Conservation (phyloP, 2,888 invertebrate species). For the Monopis laevigella region DNA sequence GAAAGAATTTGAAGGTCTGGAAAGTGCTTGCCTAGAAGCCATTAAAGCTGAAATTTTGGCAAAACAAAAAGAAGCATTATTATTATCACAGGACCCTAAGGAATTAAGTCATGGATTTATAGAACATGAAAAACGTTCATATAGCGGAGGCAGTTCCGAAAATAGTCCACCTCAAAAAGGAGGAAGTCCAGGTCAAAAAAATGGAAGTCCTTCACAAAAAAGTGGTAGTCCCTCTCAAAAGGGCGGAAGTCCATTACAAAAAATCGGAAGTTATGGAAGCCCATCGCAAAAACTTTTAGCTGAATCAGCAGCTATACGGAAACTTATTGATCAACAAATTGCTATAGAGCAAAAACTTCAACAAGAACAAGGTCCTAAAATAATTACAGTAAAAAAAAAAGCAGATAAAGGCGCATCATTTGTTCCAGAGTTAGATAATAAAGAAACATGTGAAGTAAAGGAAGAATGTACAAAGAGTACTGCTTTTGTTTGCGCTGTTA, state of each 20-base stretch:
- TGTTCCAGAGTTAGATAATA: conserved; percentile 39
- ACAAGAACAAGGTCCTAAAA: conserved; percentile 39
- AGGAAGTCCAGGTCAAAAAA: conserved; percentile 49
- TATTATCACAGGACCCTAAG: conserved; percentile 69
- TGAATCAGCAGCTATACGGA: conserved; percentile 56
- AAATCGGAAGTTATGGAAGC: conserved; percentile 49
- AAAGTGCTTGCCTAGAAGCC: conserved; percentile 87
- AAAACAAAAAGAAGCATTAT: conserved; percentile 83
- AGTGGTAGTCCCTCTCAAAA: conserved; percentile 59
- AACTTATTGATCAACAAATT: conserved; percentile 58
- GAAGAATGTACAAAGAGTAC: conserved; percentile 54
- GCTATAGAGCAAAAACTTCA: conserved; percentile 50
- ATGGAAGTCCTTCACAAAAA: conserved; percentile 39
- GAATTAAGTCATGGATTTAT: conserved; percentile 55
- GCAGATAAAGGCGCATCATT: conserved; percentile 60
- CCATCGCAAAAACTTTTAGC: conserved; percentile 55
- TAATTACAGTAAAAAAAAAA: conserved; percentile 55
- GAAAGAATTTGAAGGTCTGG: conserved; percentile 92
- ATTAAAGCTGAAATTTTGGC: conserved; percentile 84
- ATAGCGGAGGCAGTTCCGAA: conserved; percentile 70
- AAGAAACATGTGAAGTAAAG: conserved; percentile 31
- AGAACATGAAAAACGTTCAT: conserved; percentile 59
- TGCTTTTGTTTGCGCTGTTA: conserved; percentile 54
- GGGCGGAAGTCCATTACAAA: conserved; percentile 25
- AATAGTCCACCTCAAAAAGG: conserved; percentile 66